Evolutionary conservation across 2,888 invertebrate species (phyloP), one percentile per base, ranked within the genome.

Genomic region (Neuroscelio doddi): DNA sequence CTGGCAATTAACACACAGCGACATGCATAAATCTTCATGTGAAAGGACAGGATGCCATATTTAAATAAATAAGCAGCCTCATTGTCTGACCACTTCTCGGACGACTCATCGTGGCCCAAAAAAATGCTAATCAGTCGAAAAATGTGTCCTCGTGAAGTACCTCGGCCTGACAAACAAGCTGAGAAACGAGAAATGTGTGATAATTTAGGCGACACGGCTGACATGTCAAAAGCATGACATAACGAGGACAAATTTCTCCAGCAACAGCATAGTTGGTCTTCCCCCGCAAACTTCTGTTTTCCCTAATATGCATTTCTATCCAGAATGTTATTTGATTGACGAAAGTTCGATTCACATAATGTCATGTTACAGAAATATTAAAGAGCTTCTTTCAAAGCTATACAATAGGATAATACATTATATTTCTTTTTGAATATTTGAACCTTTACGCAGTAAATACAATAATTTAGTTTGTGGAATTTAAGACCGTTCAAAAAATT

Each of bases 41-140:
- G 83, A 84, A 84, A 83, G 81, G 80, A 81, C 83, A 82, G 82
- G 83, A 83, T 81, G 81, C 82, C 78, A 78, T 81, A 81, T 83
- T 84, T 82, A 83, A 84, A 84, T 83, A 83, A 83, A 83, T 83
- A 82, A 81, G 82, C 77, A 80, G 80, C 76, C 76, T 75, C 79
- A 81, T 82, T 82, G 81, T 82, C 74, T 73, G 73, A 69, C 69
- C 69, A 59, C 38, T 51, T 49, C 58, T 59, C 61, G 42, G 32
- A 46, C 51, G 57, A 39, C 39, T 53, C 44, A 29, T 45, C 42
- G 44, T 44, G 52, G 42, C 27, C 16, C 46, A 55, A 68, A 77
- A 78, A 77, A 74, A 78, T 78, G 78, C 75, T 77, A 78, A 78
- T 78, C 76, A 77, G 73, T 66, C 71, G 74, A 73, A 75, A 77